Base-by-base conservation (phyloP, 2,888 invertebrate species). In the Polia nebulosa region DNA sequence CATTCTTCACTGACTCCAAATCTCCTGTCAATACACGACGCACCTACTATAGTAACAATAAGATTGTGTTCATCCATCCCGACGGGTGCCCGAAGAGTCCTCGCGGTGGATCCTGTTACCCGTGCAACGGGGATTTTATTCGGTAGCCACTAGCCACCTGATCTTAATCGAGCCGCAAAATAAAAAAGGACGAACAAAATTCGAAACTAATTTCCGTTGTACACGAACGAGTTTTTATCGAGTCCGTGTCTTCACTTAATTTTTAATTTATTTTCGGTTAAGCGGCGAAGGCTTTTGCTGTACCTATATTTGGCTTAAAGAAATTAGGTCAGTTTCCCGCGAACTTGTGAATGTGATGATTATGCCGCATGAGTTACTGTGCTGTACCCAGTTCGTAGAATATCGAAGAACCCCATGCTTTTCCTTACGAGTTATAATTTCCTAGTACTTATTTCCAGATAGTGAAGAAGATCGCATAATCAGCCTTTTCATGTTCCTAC, bases 101-200 rank as follows among this genome's bases (percentile, higher is more conserved):
- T 60, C 59, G 74, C 73, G 70, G 66, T 78, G 86, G 82, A 89
- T 92, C 87, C 84, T 85, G 88, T 92, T 90, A 88, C 90, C 51
- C 75, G 72, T 77, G 81, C 72, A 77, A 76, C 76, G 78, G 85
- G 83, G 87, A 87, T 82, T 80, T 83, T 76, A 89, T 91, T 90
- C 91, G 89, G 92, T 92, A 91, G 91, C 90, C 84, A 85, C 76
- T 91, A 91, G 90, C 89, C 85, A 86, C 78, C 83, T 83, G 87
- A 88, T 87, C 86, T 84, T 87, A 87, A 91, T 90, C 85, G 84
- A 78, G 76, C 80, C 73, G 82, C 80, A 81, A 81, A 81, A 83
- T 82, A 86, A 85, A 87, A 86, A 88, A 86, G 64, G 72, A 82
- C 75, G 60, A 82, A 81, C 76, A 83, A 85, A 76, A 80, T 81